These are phyloP conservation scores for Amaurobius ferox DNA, from an alignment of 2,888 invertebrate genomes.

Conservation along the genomic window DNA sequence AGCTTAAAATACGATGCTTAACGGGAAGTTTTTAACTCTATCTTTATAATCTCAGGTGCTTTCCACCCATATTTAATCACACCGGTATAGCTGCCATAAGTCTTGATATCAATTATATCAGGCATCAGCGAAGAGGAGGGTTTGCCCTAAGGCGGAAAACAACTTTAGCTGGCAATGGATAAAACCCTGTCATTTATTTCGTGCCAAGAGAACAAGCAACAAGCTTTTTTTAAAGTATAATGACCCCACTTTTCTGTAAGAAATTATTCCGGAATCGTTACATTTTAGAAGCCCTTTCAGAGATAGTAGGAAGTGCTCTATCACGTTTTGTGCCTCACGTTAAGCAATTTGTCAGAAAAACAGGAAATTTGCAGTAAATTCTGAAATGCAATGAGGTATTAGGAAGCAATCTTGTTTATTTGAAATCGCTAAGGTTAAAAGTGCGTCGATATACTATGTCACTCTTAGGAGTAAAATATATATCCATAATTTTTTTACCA, in stretches of 20 bases:
- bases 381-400: neutral
- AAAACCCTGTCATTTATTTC: conserved; percentile 45
- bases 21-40: neutral
- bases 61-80: conserved; percentile 16
- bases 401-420: no score
- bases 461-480: no score
- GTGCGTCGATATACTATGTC: no score
- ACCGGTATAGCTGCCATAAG: neutral
- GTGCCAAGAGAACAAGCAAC: neutral
- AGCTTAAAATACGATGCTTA: neutral
- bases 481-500: no score
- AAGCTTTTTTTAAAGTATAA: neutral
- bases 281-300: neutral
- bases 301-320: neutral
- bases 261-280: neutral
- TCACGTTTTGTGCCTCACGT: neutral
- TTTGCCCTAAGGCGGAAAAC: conserved; percentile 12
- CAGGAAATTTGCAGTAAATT: neutral
- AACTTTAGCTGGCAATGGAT: conserved; percentile 3
- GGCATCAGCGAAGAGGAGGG: conserved; percentile 4
- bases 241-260: neutral
- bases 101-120: conserved; percentile 16
- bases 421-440: no score
- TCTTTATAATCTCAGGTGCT: neutral
- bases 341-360: neutral